Base-by-base conservation (phyloP, 2,888 invertebrate species). In the Aproaerema taeniolella region DNA sequence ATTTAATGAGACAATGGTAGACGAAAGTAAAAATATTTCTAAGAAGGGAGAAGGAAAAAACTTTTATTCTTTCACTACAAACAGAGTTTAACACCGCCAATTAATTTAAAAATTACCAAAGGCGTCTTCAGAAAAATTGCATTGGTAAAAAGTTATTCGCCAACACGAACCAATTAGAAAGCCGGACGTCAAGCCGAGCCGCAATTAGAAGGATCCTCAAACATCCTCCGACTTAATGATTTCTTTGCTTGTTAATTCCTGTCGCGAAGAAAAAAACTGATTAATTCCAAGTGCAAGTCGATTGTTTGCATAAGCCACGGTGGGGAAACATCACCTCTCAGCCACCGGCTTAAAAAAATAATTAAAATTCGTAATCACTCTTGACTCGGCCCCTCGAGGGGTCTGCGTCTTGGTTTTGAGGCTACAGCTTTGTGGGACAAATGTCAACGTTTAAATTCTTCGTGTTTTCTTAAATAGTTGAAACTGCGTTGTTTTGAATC, bases 361-460 rank as follows among this genome's bases (percentile, higher is more conserved):
- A 86, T 86, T 86, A 86, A 86, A 86, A 86, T 83, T 83, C 80
- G 85, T 85, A 86, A 86, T 86, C 83, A 86, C 83, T 86, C 82
- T 81, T 82, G 86, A 86, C 78, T 85, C 76, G 72, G 58, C 62
- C 76, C 81, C 72, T 69, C 52, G 52, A 64, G 64, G 71, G 75
- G 69, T 60, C 55, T 46, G 45, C 47, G 75, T 69, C 72, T 75
- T 74, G 67, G 63, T 55, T 50, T 52, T 47, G 55, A 55, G 40
- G 36, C 54, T 50, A 52, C 46, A 56, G 58, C 65, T 67, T 64
- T 64, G 58, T 58, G 53, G 45, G 36, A 53, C 52, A 55, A 34
- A 41, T 42, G 29, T 53, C 49, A 49, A 55, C 53, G 54, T 56
- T 58, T 52, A n/a, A n/a, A n/a, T n/a, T n/a, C n/a, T n/a, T n/a